Percentiles rank a stretch among this genome's conserved stretches.
Conservation (phyloP, 2,888 invertebrate genomes). For the Drosophila helvetica region DNA sequence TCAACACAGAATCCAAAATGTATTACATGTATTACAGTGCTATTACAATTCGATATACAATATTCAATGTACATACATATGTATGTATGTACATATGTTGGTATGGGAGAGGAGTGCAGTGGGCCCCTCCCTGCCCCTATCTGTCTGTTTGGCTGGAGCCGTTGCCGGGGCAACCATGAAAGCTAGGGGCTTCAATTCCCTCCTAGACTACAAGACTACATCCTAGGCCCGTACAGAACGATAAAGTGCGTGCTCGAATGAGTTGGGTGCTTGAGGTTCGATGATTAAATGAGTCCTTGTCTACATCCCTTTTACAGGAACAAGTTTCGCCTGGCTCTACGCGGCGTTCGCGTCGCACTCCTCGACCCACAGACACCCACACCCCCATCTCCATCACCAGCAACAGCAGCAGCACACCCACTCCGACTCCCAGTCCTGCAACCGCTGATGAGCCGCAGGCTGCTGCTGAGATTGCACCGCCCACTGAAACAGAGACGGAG, state of each 20-base stretch:
- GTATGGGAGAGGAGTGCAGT: too few relatives aligned
- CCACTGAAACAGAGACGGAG: background rate
- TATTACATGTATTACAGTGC: background rate
- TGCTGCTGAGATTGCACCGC: background rate
- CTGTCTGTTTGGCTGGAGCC: background rate
- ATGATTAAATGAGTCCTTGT: slow-evolving; percentile 27
- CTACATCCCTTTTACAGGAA: slow-evolving; percentile 55
- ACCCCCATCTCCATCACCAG: slow-evolving; percentile 20
- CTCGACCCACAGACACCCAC: slow-evolving; percentile 61
- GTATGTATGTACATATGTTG: too few relatives aligned
- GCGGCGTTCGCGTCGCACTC: slow-evolving; percentile 74
- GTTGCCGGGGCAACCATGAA: background rate
- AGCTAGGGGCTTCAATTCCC: background rate
- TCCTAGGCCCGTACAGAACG: background rate
- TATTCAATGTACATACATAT: background rate
- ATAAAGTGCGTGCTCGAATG: background rate
- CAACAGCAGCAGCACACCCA: slow-evolving; percentile 19
- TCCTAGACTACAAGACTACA: background rate
- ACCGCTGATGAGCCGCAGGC: background rate
- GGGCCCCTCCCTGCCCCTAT: background rate
- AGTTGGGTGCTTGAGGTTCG: background rate
- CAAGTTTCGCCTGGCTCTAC: slow-evolving; percentile 52
- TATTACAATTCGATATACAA: background rate
- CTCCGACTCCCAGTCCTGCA: slow-evolving; percentile 1
- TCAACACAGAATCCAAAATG: background rate